These are phyloP conservation scores for Calosoma granatense DNA, from an alignment of 1,140 invertebrate genomes.

Conservation along the genomic window DNA sequence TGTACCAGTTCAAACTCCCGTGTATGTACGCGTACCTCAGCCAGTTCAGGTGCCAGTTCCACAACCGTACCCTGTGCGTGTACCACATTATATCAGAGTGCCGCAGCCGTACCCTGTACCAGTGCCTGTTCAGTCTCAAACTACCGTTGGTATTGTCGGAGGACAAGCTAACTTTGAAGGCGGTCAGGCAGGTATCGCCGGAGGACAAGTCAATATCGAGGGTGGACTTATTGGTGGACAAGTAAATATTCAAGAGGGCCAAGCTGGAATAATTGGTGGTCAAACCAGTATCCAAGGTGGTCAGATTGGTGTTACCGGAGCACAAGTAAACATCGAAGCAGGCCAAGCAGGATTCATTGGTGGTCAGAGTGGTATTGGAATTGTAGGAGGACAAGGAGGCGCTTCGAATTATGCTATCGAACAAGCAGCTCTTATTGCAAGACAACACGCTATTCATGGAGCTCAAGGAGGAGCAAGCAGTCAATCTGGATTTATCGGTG, in stretches of 20 bases:
- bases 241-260: slow-evolving; percentile 11
- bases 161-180: not conserved
- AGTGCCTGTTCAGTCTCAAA: not conserved
- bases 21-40: slow-evolving; percentile 30
- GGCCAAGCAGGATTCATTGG: not conserved
- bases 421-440: too few species aligned
- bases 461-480: too few species aligned
- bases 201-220: not conserved
- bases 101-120: slow-evolving; percentile 25
- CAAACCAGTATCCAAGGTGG: not conserved
- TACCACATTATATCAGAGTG: slow-evolving; percentile 10
- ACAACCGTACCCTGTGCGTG: slow-evolving; percentile 20
- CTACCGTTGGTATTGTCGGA: not conserved
- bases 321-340: not conserved
- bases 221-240: slow-evolving; percentile 1
- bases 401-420: too few species aligned
- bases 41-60: slow-evolving; percentile 22
- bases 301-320: not conserved
- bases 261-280: slow-evolving; percentile 20
- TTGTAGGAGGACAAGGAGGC: not conserved
- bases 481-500: too few species aligned
- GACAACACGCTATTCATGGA: too few species aligned
- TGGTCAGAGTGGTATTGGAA: not conserved
- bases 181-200: not conserved
- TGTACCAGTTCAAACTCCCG: slow-evolving; percentile 29